Conservation (phyloP, 2,797 vertebrate genomes). For the Remorina albescens region DNA sequence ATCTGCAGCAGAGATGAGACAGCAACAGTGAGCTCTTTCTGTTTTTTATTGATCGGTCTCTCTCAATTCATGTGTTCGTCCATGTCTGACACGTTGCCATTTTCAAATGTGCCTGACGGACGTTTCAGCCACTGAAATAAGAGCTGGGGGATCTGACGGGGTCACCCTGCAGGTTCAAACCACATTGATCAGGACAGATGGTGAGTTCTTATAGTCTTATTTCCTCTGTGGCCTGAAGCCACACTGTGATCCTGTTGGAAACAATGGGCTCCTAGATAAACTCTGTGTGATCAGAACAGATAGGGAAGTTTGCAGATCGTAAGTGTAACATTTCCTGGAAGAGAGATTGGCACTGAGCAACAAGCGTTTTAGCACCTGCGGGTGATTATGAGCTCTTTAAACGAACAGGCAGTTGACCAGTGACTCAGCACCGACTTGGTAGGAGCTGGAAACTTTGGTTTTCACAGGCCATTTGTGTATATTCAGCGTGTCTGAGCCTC, state of each 20-base stretch:
- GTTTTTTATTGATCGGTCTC: neutral
- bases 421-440: neutral
- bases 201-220: neutral
- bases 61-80: neutral
- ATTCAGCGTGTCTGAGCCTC: too few species aligned
- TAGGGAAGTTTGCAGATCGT: neutral
- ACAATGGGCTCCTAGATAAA: neutral
- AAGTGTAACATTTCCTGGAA: neutral
- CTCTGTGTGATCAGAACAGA: neutral
- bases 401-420: neutral
- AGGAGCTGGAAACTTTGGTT: too few species aligned
- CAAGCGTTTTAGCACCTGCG: neutral
- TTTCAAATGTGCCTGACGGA: neutral
- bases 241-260: neutral
- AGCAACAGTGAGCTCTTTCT: constrained; percentile 15
- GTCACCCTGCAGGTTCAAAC: neutral
- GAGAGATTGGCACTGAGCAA: neutral
- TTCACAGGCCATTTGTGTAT: too few species aligned
- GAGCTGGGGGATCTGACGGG: neutral
- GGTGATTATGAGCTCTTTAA: neutral
- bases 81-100: neutral
- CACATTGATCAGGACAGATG: neutral
- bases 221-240: constrained; percentile 8
- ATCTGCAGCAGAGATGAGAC: constrained; percentile 63
- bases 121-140: neutral